Base-by-base conservation (phyloP, 1,140 invertebrate genomes). In the Camponotus vicinus region DNA sequence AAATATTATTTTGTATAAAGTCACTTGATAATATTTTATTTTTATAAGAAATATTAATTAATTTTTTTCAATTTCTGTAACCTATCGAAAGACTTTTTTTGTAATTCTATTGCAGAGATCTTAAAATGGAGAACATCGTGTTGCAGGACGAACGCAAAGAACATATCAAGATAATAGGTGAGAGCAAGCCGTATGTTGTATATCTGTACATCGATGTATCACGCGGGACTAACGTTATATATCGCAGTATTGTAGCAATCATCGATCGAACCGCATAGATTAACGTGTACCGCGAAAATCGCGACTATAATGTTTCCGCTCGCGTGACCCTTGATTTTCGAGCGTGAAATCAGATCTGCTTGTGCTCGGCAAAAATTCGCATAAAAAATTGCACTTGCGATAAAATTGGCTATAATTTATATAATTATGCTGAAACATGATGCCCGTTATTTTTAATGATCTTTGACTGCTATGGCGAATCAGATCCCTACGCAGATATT, bases 41-140 rank as follows among this genome's bases (percentile, higher is more conserved):
- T 9, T 37, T 78, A 18, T 52, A 49, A 78, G 0, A 2, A 2
- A 2, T 37, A 0, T 32, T 40, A 37, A 32, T 5, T 1, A 67
- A 34, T 4, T 21, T 8, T 3, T 27, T 69, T 55, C 18, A 40
- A 66, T 64, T 77, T 45, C 49, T n/a, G 27, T 6, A 15, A 15
- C 9, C 1, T 59, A 21, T 69, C n/a, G 4, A 69, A 63, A 40
- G 15, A 69, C 9, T n/a, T 18, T 27, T 27, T 27, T 69, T 42
- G 37, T 69, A 15, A 67, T 87, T 80, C 55, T 84, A 90, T 96
- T 95, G 49, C 95, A 97, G 97, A 78, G 97, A 97, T 93, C 93
- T 97, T 75, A 97, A 97, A 94, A 97, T 97, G 97, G 97, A 97
- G 92, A 97, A 97, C 90, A 96, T 97, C 42, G 97, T 97, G 96